Evolutionary conservation across 2,888 invertebrate genomes (phyloP), one percentile per base, ranked within the genome.

Genomic region (Xanthia togata): DNA sequence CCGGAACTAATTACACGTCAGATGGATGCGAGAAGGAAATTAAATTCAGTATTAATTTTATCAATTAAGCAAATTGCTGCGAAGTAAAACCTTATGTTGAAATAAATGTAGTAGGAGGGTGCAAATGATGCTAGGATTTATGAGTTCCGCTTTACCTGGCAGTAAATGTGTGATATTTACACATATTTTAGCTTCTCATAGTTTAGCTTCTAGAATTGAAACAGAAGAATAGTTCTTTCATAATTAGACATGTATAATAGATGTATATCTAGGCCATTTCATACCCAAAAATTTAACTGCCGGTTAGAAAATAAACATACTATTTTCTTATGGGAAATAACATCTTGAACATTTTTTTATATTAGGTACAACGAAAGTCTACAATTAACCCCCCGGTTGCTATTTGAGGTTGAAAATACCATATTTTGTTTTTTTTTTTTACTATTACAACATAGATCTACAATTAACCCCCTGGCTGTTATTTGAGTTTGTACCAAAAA

Each of bases 11-110:
- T 87, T 79, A 70, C 63, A 57, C 76, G 70, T 55, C 79, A 89
- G 87, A 92, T 89, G 68, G 75, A 92, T 91, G 88, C 70, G 86
- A 85, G 81, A 79, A 87, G 90, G 91, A 91, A 91, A 91, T 90
- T 82, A 85, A 81, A 78, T 80, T 86, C 81, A 81, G 84, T 87
- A 90, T 91, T 90, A 84, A 89, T 90, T 88, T 79, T 70, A 77
- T 82, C 77, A 78, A 88, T 89, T 87, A 90, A 87, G 77, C 67
- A 70, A 83, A 83, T 79, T 69, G 64, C 79, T 78, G 65, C 59
- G 83, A 79, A 81, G 76, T 79, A 76, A 84, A 85, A 76, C 74
- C 74, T 77, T 82, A 81, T 63, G 76, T 50, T 59, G 12, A 55
- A 70, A 79, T 68, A 79, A 81, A 81, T 77, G 70, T 67, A 38